A percentile compares a stretch with the other conserved stretches of the same genome.
These are phyloP conservation scores for Phrixothrix hirtus DNA, from an alignment of 2,888 invertebrate genomes.

Conservation along the genomic window DNA sequence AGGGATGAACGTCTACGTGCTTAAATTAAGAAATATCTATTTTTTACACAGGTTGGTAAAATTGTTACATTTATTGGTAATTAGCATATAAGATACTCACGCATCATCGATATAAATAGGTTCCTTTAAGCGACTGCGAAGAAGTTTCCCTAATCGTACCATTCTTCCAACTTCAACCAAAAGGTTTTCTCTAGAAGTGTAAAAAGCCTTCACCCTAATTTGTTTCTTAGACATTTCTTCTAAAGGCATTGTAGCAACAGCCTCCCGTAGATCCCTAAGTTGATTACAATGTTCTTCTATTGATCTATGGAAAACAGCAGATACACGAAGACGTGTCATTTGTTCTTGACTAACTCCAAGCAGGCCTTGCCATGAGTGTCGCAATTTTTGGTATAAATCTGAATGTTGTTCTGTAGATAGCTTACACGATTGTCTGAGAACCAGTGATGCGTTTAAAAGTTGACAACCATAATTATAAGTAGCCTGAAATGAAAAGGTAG, in stretches of 20 bases:
- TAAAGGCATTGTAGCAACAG: slow-evolving; percentile 58
- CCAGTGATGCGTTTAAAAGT: slow-evolving; percentile 72
- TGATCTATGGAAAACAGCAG: slow-evolving; percentile 75
- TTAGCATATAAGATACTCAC: slow-evolving; percentile 25
- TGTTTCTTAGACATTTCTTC: slow-evolving; percentile 56
- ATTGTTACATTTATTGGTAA: no score
- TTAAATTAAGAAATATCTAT: no score
- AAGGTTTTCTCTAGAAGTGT: slow-evolving; percentile 65
- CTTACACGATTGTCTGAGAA: slow-evolving; percentile 73
- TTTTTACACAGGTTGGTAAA: no score
- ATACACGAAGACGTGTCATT: slow-evolving; percentile 73
- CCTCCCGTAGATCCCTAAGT: slow-evolving; percentile 63
- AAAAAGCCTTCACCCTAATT: slow-evolving; percentile 59
- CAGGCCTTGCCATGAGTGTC: slow-evolving; percentile 70
- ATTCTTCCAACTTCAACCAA: slow-evolving; percentile 73
- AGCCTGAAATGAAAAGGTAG: slow-evolving; percentile 65
- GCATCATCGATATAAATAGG: slow-evolving; percentile 55
- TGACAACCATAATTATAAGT: slow-evolving; percentile 83
- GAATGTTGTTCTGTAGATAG: slow-evolving; percentile 63
- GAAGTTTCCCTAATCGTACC: slow-evolving; percentile 69
- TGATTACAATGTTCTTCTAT: slow-evolving; percentile 67
- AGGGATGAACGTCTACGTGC: no score
- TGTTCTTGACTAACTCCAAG: slow-evolving; percentile 74
- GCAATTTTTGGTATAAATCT: slow-evolving; percentile 61
- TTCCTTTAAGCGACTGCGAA: slow-evolving; percentile 68